A percentile compares a stretch with the other conserved stretches of the same genome.
These are phyloP conservation scores for Parazoanthus darwini DNA, from an alignment of 92 coral and sea anemone genomes.

Conservation along the genomic window DNA sequence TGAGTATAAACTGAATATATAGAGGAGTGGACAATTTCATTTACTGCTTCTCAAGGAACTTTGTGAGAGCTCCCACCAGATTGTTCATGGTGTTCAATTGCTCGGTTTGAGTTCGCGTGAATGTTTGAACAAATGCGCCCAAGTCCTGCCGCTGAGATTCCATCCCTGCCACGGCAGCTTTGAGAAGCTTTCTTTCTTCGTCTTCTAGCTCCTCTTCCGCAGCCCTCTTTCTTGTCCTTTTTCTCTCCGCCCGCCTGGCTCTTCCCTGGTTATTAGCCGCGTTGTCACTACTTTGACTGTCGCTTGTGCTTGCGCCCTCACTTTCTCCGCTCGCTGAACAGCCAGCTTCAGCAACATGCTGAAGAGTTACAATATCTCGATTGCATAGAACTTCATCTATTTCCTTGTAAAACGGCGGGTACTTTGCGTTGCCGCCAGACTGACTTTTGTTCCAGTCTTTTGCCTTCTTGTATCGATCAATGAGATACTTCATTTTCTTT, in stretches of 20 bases:
- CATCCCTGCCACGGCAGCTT: constrained; percentile 19
- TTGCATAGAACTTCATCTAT: constrained; percentile 51
- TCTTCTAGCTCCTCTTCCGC: constrained; percentile 16
- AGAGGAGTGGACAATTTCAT: not conserved
- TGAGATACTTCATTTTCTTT: constrained; percentile 11
- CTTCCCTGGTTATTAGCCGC: constrained; percentile 13
- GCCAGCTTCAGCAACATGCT: constrained; percentile 43
- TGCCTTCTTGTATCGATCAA: constrained; percentile 22
- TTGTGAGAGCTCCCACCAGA: constrained; percentile 28
- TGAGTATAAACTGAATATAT: constrained; percentile 7
- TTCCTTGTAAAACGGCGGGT: constrained; percentile 45
- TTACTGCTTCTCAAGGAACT: constrained; percentile 31
- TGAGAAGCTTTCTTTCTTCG: constrained; percentile 22
- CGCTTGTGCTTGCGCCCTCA: not conserved
- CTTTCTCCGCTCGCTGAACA: constrained; percentile 10
- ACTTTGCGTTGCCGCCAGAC: constrained; percentile 35
- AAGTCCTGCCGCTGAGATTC: constrained; percentile 16
- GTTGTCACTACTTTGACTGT: constrained; percentile 11
- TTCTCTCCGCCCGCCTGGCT: constrained; percentile 2
- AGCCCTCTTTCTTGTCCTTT: constrained; percentile 25
- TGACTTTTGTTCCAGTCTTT: constrained; percentile 57
- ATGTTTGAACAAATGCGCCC: constrained; percentile 25
- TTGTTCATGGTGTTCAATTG: constrained; percentile 32
- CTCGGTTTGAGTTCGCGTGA: constrained; percentile 13
- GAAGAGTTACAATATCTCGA: constrained; percentile 47